These are phyloP conservation scores for Dermochelys coriacea DNA, from an alignment of 2,797 vertebrate genomes.

Conservation along the genomic window DNA sequence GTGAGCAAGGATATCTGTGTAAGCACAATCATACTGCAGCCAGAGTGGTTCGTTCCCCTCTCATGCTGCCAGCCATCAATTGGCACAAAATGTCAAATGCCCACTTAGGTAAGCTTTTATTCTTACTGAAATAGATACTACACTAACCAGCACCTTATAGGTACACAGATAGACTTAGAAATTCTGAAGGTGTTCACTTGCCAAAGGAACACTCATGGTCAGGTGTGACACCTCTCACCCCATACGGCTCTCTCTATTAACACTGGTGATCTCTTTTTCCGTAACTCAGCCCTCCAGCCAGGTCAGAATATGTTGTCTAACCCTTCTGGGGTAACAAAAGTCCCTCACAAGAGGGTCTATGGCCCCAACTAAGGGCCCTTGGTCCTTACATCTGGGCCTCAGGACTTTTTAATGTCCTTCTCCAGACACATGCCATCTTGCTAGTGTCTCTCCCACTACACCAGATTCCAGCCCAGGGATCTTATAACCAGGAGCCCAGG, in stretches of 20 bases:
- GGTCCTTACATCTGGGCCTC: too few species aligned
- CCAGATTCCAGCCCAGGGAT: too few species aligned
- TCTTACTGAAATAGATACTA: neutral
- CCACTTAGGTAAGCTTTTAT: neutral
- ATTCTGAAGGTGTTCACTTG: neutral
- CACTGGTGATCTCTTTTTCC: neutral
- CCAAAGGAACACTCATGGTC: neutral
- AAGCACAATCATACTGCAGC: rapidly evolving
- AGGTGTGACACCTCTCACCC: neutral
- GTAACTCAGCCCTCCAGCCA: neutral
- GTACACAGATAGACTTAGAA: neutral
- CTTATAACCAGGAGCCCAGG: too few species aligned
- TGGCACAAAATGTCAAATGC: neutral
- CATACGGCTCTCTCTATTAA: neutral
- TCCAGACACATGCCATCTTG: too few species aligned
- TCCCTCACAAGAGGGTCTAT: neutral
- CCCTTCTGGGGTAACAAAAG: neutral
- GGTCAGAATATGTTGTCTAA: neutral
- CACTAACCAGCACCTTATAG: neutral
- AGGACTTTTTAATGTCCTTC: too few species aligned
- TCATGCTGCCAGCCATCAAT: rapidly evolving
- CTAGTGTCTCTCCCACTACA: too few species aligned
- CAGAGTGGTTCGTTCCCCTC: neutral
- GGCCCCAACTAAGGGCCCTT: too few species aligned
- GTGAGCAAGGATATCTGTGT: neutral